phyloP scores from a whole-genome alignment of 2,113 vertebrate genomes.

The Calidris pugnax region DNA sequence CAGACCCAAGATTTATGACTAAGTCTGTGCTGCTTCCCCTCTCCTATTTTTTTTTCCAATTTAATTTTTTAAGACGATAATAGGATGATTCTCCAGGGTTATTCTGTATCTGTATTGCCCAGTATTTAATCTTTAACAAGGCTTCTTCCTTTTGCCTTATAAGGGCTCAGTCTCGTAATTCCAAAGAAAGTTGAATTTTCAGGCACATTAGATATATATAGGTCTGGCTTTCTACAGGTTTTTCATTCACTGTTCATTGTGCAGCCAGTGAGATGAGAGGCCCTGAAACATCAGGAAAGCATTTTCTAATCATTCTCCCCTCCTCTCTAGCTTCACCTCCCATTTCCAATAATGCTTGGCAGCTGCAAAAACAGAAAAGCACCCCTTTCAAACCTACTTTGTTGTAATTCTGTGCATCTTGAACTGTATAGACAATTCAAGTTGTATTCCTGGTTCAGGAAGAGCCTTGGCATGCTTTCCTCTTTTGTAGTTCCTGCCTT shows the following conservation, averaged over 20 bases:
- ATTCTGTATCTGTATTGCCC: background rate
- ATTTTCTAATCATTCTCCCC: background rate
- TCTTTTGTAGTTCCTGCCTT: background rate
- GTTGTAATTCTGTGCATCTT: background rate
- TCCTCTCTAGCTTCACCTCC: background rate
- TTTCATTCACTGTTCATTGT: background rate
- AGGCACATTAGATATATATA: background rate
- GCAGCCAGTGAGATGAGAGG: background rate
- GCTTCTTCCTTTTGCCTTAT: background rate
- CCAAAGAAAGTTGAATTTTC: background rate
- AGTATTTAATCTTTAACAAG: background rate
- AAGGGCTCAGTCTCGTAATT: background rate
- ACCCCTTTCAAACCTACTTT: background rate
- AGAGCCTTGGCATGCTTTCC: background rate
- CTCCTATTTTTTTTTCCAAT: accelerated
- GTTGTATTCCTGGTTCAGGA: background rate
- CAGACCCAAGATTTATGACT: background rate
- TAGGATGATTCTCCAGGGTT: background rate
- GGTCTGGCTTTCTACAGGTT: background rate
- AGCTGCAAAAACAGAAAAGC: background rate
- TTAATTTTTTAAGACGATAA: background rate
- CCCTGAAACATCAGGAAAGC: background rate
- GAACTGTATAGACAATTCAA: background rate
- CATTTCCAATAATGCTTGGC: background rate
- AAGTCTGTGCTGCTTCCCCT: background rate